phyloP scores from a whole-genome alignment of 2,888 invertebrate genomes.

The Amphipyra berbera region DNA sequence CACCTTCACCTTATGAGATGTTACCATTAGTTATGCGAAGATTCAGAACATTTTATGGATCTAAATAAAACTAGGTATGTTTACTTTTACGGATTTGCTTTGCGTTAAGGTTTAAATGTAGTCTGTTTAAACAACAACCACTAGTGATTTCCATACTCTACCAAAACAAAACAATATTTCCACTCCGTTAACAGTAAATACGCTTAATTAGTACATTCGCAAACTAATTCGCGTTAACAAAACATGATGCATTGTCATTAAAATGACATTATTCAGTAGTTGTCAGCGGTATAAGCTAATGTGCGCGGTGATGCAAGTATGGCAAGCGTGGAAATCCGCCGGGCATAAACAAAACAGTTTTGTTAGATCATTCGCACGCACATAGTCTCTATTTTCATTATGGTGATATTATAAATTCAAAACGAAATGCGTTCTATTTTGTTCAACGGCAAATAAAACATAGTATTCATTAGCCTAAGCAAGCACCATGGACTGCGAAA shows the following conservation, averaged over 20 bases:
- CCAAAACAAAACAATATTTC: slow-evolving; percentile 20
- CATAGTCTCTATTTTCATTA: slow-evolving; percentile 6
- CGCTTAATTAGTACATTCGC: slow-evolving; percentile 36
- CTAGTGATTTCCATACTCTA: slow-evolving; percentile 5
- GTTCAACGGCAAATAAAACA: neutral
- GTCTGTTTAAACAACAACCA: too few relatives aligned
- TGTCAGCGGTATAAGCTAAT: slow-evolving; percentile 41
- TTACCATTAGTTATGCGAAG: too few relatives aligned
- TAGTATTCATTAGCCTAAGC: too few relatives aligned
- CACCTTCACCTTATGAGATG: too few relatives aligned
- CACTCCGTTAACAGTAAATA: slow-evolving; percentile 33
- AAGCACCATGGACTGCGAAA: too few relatives aligned
- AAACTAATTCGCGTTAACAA: slow-evolving; percentile 48
- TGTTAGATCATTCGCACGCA: slow-evolving; percentile 27
- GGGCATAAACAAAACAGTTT: slow-evolving; percentile 49
- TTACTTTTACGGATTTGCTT: slow-evolving; percentile 34
- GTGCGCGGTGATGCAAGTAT: slow-evolving; percentile 36
- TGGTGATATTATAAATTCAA: too few relatives aligned
- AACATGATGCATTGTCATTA: slow-evolving; percentile 57
- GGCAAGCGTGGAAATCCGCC: slow-evolving; percentile 44
- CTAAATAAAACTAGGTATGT: neutral
- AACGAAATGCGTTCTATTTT: too few relatives aligned
- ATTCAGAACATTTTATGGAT: too few relatives aligned
- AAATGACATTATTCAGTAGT: slow-evolving; percentile 55
- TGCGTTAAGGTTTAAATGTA: slow-evolving; percentile 16